Evolutionary conservation across 2,113 vertebrate species (phyloP).

Genomic region (Silurus asotus): DNA sequence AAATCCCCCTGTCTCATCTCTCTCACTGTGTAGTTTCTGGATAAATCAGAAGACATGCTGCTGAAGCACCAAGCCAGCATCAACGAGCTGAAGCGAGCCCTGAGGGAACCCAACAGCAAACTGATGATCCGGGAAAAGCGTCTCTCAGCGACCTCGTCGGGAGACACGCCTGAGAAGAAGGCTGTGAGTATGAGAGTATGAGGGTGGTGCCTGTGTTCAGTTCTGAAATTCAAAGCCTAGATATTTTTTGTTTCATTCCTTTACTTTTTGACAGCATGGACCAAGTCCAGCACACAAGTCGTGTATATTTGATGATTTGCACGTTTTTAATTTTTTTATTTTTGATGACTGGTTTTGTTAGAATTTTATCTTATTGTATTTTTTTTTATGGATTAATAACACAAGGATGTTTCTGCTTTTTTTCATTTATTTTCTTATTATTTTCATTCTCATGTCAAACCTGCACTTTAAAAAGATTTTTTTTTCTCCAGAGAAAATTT

Average conservation of each 20-base stretch:
- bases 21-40: slow-evolving; percentile 80
- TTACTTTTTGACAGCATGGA: background rate
- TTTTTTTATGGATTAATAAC: background rate
- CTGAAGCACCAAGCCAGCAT: slow-evolving; percentile 99
- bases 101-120: slow-evolving; percentile 96
- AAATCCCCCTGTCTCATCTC: slow-evolving; percentile 22
- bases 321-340: background rate
- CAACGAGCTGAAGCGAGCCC: slow-evolving; percentile 93
- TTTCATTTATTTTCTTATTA: background rate
- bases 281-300: background rate
- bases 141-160: slow-evolving; percentile 82
- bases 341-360: background rate
- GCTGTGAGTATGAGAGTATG: slow-evolving; percentile 69
- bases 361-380: background rate
- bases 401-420: background rate
- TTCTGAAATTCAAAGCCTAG: slow-evolving; percentile 5
- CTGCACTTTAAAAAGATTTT: background rate
- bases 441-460: background rate
- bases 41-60: slow-evolving; percentile 93
- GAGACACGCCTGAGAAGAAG: slow-evolving; percentile 85
- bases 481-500: background rate
- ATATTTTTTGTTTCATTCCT: background rate
- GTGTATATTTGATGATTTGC: background rate
- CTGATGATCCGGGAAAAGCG: slow-evolving; percentile 86
- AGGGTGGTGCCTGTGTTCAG: background rate